A percentile compares a stretch with the other conserved stretches of the same genome.
These are phyloP conservation scores for Boloria euphrosyne DNA, from an alignment of 2,888 invertebrate genomes.

Conservation along the genomic window DNA sequence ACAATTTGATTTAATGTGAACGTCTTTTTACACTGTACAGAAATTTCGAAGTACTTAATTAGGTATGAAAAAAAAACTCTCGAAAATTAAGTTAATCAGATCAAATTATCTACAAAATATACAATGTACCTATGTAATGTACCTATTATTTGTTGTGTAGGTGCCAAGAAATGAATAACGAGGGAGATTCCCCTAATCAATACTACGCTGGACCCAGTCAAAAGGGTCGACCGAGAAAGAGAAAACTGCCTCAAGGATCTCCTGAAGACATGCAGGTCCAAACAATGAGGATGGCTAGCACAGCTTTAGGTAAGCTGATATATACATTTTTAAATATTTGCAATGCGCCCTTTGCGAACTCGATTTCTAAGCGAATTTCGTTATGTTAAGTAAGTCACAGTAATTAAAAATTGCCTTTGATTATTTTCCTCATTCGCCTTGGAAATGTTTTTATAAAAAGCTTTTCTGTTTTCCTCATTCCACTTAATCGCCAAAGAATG, in stretches of 20 bases:
- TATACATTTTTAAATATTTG: conserved; percentile 3
- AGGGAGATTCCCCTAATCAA: conserved; percentile 84
- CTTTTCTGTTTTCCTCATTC: conserved; percentile 40
- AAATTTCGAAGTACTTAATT: too few relatives aligned
- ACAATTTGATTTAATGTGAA: too few relatives aligned
- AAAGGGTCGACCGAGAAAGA: conserved; percentile 91
- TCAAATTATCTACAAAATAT: not conserved
- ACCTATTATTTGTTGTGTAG: conserved; percentile 44
- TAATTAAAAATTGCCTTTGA: conserved; percentile 46
- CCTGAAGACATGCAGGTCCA: conserved; percentile 85
- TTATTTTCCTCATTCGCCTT: conserved; percentile 40
- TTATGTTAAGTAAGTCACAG: conserved; percentile 36
- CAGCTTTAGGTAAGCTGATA: conserved; percentile 84
- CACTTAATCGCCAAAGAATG: conserved; percentile 34
- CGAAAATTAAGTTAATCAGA: too few relatives aligned
- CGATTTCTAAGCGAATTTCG: conserved; percentile 49
- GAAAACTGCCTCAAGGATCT: conserved; percentile 84
- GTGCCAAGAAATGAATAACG: conserved; percentile 72
- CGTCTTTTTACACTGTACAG: too few relatives aligned
- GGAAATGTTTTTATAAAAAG: conserved; percentile 42
- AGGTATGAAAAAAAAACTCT: too few relatives aligned
- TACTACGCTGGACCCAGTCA: conserved; percentile 86
- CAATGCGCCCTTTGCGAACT: conserved; percentile 40
- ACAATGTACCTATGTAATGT: not conserved
- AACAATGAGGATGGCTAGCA: conserved; percentile 87